Base-by-base conservation (phyloP, 2,797 vertebrate species). In the Chaetodon trifasciatus region DNA sequence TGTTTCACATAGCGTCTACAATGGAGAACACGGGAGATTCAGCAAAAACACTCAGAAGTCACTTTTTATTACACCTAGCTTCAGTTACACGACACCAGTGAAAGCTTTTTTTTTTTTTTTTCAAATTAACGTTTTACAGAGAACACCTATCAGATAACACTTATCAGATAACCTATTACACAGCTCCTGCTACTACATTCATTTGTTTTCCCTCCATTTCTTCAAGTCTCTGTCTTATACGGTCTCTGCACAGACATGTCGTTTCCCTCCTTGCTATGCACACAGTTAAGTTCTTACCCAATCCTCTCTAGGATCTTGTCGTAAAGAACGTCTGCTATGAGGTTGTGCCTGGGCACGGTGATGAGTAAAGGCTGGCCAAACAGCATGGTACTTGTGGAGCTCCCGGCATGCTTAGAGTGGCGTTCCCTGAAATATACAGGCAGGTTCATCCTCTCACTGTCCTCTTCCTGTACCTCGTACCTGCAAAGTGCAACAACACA, bases 351-450 rank as follows among this genome's bases (percentile, higher is more conserved):
- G 39, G 96, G 96, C 84, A 98, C 96, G 7, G 96, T 97, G 91
- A 99, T 93, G 56, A 99, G 91, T 17, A 99, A 95, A 8, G 98
- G 98, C 82, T 99, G 98, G 35, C 98, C 98, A 52, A 97, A 99
- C 1, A 99, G 95, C 85, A 97, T 80, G 2, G 96, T 96, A 88
- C 96, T 96, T 0, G 96, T 82, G 61, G 98, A 96, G 70, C 91
- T 93, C 81, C 95, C 96, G 0, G 95, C 93, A 3, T 97, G 96
- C 74, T 97, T 97, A 60, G 94, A 76, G 86, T 96, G 97, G 88
- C 96, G 97, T 87, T 99, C 98, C 93, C 98, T 96, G 89, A 99
- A 98, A 93, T 99, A 99, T 63, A 99, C 93, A 1, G 96, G 97
- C 79, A 99, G 96, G 63, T 96, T 97, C 90, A 99, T 92, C 40